Conservation (phyloP, 2,888 invertebrate species). For the Hoplodrina blanda region DNA sequence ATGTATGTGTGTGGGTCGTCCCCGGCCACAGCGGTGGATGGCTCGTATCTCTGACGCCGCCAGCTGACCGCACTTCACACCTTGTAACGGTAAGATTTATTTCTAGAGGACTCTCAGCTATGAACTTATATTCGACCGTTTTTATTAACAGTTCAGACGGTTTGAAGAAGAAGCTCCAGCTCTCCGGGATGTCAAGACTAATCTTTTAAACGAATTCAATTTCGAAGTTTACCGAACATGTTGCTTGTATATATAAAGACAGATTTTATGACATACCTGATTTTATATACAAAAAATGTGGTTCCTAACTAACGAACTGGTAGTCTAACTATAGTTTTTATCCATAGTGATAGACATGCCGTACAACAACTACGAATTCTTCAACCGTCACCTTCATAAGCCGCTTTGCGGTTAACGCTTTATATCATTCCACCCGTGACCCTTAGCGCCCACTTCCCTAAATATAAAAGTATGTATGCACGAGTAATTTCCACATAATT, state of each 20-base stretch:
- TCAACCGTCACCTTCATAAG: not conserved
- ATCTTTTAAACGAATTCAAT: too few species aligned
- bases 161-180: not conserved
- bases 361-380: too few species aligned
- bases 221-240: too few species aligned
- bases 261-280: too few species aligned
- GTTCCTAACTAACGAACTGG: too few species aligned
- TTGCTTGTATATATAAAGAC: too few species aligned
- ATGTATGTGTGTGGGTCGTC: not conserved
- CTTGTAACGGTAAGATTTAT: constrained; percentile 28
- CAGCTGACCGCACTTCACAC: constrained; percentile 16
- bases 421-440: not conserved
- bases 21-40: not conserved
- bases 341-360: too few species aligned
- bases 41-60: not conserved
- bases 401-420: not conserved
- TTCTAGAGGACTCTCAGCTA: not conserved
- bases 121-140: constrained; percentile 5
- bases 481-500: not conserved
- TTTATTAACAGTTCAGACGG: not conserved
- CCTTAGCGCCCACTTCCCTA: not conserved
- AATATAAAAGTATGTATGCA: not conserved
- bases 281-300: too few species aligned
- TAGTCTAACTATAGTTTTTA: too few species aligned
- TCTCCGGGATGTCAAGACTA: too few species aligned